These are phyloP conservation scores for Prosopocoilus inquinatus DNA, from an alignment of 2,888 invertebrate genomes.

Conservation along the genomic window DNA sequence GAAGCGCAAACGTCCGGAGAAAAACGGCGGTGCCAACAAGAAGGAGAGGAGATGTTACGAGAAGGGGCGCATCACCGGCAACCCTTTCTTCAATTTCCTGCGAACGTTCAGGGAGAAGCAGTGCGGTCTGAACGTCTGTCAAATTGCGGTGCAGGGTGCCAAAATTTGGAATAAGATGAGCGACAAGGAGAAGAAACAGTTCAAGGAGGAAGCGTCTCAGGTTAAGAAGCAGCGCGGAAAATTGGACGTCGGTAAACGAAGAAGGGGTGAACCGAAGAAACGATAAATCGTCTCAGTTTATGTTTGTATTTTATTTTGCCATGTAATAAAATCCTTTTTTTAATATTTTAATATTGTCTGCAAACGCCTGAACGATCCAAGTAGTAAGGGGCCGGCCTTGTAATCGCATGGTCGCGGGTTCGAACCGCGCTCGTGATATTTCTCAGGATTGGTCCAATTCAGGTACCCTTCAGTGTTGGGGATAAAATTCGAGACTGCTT, in stretches of 20 bases:
- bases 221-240: background rate
- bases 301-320: constrained; percentile 8
- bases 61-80: constrained; percentile 20
- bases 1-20: background rate
- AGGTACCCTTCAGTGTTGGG: too few relatives aligned
- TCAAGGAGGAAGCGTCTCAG: background rate
- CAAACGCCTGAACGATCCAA: too few relatives aligned
- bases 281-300: background rate
- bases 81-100: constrained; percentile 29
- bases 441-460: too few relatives aligned
- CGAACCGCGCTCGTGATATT: too few relatives aligned
- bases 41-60: background rate
- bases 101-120: constrained; percentile 21
- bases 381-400: too few relatives aligned
- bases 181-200: constrained; percentile 8
- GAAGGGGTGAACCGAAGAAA: background rate
- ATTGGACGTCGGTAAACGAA: background rate
- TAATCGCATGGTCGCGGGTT: too few relatives aligned
- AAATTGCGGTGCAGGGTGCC: constrained; percentile 23
- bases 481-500: too few relatives aligned
- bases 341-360: background rate
- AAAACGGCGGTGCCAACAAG: background rate
- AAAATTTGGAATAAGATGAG: constrained; percentile 25
- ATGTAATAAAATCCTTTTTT: background rate
- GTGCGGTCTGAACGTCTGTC: constrained; percentile 16